phyloP scores from a whole-genome alignment of 2,797 vertebrate genomes.

The Orestias chungarensis region DNA sequence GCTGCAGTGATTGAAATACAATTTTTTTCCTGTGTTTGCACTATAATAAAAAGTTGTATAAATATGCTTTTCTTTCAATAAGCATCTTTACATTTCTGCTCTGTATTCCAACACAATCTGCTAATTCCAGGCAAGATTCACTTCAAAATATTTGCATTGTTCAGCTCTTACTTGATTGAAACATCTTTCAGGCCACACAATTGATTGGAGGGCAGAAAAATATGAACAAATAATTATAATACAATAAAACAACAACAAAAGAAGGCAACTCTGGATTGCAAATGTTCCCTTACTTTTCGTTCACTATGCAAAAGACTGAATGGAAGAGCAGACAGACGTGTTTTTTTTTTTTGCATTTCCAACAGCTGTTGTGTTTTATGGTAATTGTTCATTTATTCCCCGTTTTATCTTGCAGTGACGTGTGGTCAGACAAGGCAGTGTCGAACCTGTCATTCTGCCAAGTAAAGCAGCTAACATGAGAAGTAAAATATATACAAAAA shows the following conservation, averaged over 20 bases:
- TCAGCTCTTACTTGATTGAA: background rate
- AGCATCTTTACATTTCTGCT: background rate
- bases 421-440: no score
- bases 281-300: background rate
- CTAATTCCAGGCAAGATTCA: no score
- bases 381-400: background rate
- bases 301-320: no score
- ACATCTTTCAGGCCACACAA: background rate
- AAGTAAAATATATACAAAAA: no score
- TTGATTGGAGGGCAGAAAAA: background rate
- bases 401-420: background rate
- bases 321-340: background rate
- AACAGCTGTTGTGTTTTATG: background rate
- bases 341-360: background rate
- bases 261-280: background rate
- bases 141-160: background rate
- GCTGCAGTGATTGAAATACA: slow-evolving; percentile 10
- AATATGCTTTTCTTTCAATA: background rate
- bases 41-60: slow-evolving; percentile 15
- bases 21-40: slow-evolving; percentile 23
- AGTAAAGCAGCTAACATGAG: no score
- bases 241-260: no score
- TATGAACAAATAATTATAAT: background rate
- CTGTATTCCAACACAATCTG: no score
- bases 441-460: no score